Evolutionary conservation across 2,113 vertebrate species (phyloP), one percentile per base, ranked within the genome.

Genomic region (Empidonax traillii): DNA sequence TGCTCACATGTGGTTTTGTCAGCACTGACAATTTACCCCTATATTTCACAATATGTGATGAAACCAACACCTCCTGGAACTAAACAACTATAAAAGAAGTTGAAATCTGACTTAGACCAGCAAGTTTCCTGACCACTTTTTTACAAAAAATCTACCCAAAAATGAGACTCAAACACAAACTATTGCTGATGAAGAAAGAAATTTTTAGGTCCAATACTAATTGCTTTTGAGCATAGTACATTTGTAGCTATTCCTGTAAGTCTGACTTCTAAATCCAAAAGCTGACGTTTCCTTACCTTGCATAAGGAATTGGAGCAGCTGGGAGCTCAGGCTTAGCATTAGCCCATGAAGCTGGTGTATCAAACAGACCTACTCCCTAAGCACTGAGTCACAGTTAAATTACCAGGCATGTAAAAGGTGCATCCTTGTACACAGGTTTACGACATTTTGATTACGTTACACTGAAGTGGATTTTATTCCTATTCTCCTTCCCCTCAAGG

Each of bases 291-390:
- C 27, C 58, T 63, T 75, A 23, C 9, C 46, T 65, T 65, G 21
- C 6, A 2, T n/a, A 56, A 68, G 21, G 43, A 49, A 44, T 41
- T 61, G 72, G 28, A 82, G 23, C 5, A 83, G 12, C 35, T n/a
- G 41, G 58, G 46, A 91, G 25, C 58, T 69, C 46, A 73, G 23
- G 41, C 24, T 89, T 46, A 82, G 35, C 58, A 52, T 61, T 14
- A 74, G 43, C 55, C 33, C 43, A 2, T 6, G 24, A 85, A 59
- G 16, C 8, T 56, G 44, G 35, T 2, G 0, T 15, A 6, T 49
- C 69, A 92, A 67, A 53, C 18, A 87, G 20, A 59, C 5, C 10
- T 52, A 22, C 19, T 75, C n/a, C 9, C 1, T 41, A 56, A 89
- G 14, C 31, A 81, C 4, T 5, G 23, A 10, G 23, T 2, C 43